These are phyloP conservation scores for Numenius phaeopus DNA, from an alignment of 2,797 vertebrate genomes.

Conservation along the genomic window DNA sequence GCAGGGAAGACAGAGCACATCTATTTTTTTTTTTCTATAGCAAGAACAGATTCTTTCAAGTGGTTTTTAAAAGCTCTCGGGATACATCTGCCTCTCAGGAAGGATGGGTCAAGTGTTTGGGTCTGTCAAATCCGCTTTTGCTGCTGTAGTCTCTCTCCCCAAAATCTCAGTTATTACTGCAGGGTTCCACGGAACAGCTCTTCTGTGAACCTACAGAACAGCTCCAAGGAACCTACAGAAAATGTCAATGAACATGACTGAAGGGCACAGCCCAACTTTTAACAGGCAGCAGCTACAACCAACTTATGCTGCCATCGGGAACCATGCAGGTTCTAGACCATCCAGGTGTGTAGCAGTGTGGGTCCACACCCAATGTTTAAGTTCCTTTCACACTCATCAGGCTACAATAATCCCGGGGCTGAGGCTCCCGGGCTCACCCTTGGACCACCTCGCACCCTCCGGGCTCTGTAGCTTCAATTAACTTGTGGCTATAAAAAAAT, in stretches of 20 bases:
- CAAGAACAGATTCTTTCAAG: not conserved
- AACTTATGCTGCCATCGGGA: not conserved
- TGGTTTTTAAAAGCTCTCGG: not conserved
- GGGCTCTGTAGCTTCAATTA: not conserved
- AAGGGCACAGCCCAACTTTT: not conserved
- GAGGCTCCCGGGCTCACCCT: not conserved
- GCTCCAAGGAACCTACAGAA: not conserved
- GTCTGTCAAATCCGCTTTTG: not conserved
- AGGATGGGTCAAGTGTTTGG: not conserved
- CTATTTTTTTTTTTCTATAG: not conserved
- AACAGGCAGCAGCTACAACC: not conserved
- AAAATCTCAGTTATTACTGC: not conserved
- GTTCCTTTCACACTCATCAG: not conserved
- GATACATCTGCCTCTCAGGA: not conserved
- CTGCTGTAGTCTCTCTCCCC: fast-evolving
- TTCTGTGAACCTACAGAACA: not conserved
- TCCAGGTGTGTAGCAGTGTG: not conserved
- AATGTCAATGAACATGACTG: not conserved
- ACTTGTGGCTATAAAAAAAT: not conserved
- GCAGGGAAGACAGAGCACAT: fast-evolving
- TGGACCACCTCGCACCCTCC: not conserved
- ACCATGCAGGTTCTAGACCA: not conserved
- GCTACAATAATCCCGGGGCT: not conserved
- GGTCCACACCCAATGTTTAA: not conserved
- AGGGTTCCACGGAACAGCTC: not conserved